Base-by-base conservation (phyloP, 2,797 vertebrate genomes). In the Kryptolebias ocellatus region DNA sequence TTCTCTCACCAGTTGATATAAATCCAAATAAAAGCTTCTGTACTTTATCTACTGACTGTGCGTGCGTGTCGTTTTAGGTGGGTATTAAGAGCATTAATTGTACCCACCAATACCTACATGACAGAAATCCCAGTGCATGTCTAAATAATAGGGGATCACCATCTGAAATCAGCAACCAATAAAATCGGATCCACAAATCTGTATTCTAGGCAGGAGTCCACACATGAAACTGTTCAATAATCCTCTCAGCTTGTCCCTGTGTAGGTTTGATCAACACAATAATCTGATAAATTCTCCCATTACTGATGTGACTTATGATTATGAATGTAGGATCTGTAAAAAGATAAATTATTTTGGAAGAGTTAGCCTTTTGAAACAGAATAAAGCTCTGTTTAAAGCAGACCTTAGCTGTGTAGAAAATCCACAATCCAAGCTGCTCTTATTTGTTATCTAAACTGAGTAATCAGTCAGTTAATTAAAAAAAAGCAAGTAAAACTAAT, bases 111-210 rank as follows among this genome's bases (percentile, higher is more conserved):
- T 88, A 85, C 89, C 83, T 91, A 88, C 86, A 90, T 57, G 66
- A 86, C 68, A 72, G 73, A 90, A 90, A 90, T 87, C 86, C 84
- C 85, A 89, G 66, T 42, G 39, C 78, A 83, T 81, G 72, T 91
- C 90, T 91, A 92, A 92, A 91, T 92, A 92, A 90, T 81, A 59
- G 60, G 49, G 70, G 80, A 76, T 90, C 55, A 67, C 28, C 44
- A 51, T 78, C 61, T 49, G 28, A 67, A 77, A 74, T 70, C 56
- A 63, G 60, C 70, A 61, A 55, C 56, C 56, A 67, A 63, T 62
- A 82, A 75, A 81, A 53, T 12, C 45, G 52, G 70, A 84, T 83
- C 83, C 60, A 0, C 3, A 87, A 86, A 89, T 88, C 85, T 83
- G 78, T 39, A 54, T 81, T 80, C 47, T 16, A 45, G 83, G 83